Base-by-base conservation (phyloP, 2,797 vertebrate species). In the Diglossa cyanea region DNA sequence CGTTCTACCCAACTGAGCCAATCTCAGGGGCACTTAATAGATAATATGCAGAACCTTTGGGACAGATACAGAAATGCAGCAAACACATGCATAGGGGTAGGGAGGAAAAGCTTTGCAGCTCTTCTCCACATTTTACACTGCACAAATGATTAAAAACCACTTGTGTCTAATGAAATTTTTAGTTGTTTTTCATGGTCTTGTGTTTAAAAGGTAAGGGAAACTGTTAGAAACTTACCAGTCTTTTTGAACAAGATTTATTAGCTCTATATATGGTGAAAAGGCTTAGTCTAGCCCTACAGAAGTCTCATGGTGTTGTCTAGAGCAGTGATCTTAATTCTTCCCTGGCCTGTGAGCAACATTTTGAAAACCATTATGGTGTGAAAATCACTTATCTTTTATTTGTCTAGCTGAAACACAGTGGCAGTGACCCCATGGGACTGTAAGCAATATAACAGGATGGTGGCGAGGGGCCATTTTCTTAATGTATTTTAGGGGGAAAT, bases 391-490 rank as follows among this genome's bases (percentile, higher is more conserved):
- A 3, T 14, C 5, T 65, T 81, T 82, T 31, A 21, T 26, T 65
- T 68, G 26, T 50, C 5, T 11, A 28, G n/a, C 7, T 66, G 61
- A 48, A 88, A 62, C 4, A 61, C 10, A 48, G 37, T 39, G 42
- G 9, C 26, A 76, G 37, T 48, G 31, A 79, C 35, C 33, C 54
- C 18, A 53, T 4, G 10, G 39, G 26, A 31, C 42, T 60, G 8
- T 53, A 40, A 53, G 28, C 28, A 94, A 60, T 25, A 45, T 24
- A 35, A 55, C 15, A 80, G 25, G 10, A 31, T 62, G 39, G 26
- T 72, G 35, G 7, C 0, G 60, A 6, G 37, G 8, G 10, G 3
- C 2, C 16, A 33, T 40, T 33, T 42, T 30, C 2, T 6, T 2
- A 4, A 3, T 35, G 31, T 18, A 26, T 40, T 53, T 74, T 60